These are phyloP conservation scores for Camelus dromedarius DNA, from an alignment of 2,113 vertebrate species.

Conservation along the genomic window DNA sequence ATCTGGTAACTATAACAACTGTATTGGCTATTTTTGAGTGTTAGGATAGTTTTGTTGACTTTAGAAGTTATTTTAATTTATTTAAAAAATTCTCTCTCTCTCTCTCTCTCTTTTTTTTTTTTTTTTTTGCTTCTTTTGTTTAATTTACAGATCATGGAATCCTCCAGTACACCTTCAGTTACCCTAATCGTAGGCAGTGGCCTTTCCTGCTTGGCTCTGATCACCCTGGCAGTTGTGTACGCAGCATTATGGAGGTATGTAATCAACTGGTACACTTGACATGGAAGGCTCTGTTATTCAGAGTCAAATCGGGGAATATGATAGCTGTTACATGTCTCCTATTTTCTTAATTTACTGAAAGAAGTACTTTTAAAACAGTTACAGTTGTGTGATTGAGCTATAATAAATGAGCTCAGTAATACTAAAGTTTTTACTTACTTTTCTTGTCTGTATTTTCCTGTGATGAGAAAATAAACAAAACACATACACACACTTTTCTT, in stretches of 20 bases:
- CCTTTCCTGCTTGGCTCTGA: slow-evolving; percentile 98
- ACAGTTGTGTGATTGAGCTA: neutral
- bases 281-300: neutral
- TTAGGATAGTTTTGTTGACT: slow-evolving; percentile 56
- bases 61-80: slow-evolving; percentile 81
- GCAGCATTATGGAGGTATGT: slow-evolving; percentile 97
- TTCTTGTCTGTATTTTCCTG: slow-evolving; percentile 50
- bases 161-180: slow-evolving; percentile 98
- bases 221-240: slow-evolving; percentile 97
- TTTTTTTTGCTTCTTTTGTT: slow-evolving; percentile 66
- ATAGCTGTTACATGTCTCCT: neutral
- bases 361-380: neutral
- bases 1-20: slow-evolving; percentile 63
- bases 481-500: neutral
- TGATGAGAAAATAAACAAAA: neutral
- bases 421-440: slow-evolving; percentile 36
- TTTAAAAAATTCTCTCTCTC: slow-evolving; percentile 2
- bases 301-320: slow-evolving; percentile 49
- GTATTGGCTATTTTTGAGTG: slow-evolving; percentile 53
- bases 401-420: slow-evolving; percentile 31
- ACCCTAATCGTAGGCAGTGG: slow-evolving; percentile 99
- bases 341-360: slow-evolving; percentile 15
- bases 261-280: slow-evolving; percentile 45
- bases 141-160: slow-evolving; percentile 97
- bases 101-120: slow-evolving; percentile 60